Evolutionary conservation across 1,140 invertebrate species (phyloP), one percentile per base, ranked within the genome.

Genomic region (Eumaeus atala): DNA sequence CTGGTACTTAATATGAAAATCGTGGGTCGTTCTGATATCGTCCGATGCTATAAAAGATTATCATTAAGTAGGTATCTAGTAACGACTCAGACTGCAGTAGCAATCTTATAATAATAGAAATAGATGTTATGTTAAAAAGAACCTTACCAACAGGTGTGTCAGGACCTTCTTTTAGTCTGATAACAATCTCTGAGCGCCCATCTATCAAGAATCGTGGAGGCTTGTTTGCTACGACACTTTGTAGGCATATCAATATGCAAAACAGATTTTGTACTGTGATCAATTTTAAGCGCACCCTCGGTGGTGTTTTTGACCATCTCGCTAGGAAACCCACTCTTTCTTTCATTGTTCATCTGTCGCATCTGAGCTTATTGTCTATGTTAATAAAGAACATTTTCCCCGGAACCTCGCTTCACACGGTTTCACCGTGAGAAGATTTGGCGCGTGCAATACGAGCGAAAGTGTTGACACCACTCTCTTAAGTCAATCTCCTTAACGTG

Each of bases 111-210:
- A 3, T 28, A 3, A 28, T 28, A 3, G 2, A 28, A 28, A 28
- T 28, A 28, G 21, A 28, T 28, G 6, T 28, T 3, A 28, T 28
- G 6, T n/a, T n/a, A 28, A 6, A 28, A 28, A 28, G 6, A 28
- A 28, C 21, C 93, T 92, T 87, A 95, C 95, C 95, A 64, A 94
- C 91, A 65, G 94, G 93, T 37, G 95, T 96, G 67, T 95, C 95
- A 48, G 92, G 89, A 40, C 94, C 95, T 89, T 97, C 95, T 80
- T 95, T 96, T 63, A 96, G 89, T 71, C 95, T 90, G 64, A 96
- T 89, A 54, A 97, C 93, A 65, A 97, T 96, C 90, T 96, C 95
- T 56, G 94, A 94, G 84, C 96, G 94, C 57, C 94, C 94, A 69
- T 96, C 92, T 70, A 93, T 95, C 48, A 96, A 88, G 80, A 96